Evolutionary conservation across 2,797 vertebrate genomes (phyloP), one percentile per base, ranked within the genome.

Genomic region (Sternotherus odoratus): DNA sequence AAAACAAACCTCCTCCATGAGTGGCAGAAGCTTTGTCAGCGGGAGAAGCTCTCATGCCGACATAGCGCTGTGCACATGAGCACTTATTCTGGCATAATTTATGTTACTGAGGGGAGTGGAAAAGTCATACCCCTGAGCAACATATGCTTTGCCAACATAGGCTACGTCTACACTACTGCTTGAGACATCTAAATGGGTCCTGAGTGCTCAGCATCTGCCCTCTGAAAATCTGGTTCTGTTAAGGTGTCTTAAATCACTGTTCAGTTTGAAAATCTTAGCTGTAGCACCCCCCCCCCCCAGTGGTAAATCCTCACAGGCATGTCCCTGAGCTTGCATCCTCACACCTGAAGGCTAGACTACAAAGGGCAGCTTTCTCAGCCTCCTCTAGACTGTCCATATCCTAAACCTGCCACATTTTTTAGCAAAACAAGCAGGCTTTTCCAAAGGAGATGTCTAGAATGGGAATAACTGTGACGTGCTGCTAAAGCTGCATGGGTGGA

Each of bases 141-240:
- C 28, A 30, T 33, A 60, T 30, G 56, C 12, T 60, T 60, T 56
- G 12, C 54, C 26, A 3, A 56, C 26, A 13, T 56, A 28, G 26
- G 26, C 54, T 56, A 56, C 28, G 54, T 56, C 54, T 56, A 56
- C 26, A 28, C 26, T 13, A 56, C 24, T 26, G 54, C 26, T 8
- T n/a, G n/a, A 19, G 33, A 79, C 0, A 1, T 30, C 50, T 43
- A 4, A 13, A 77, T 13, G 9, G 5, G 23, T 8, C 28, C 0
- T 0, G 33, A 4, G 0, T 6, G 26, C 72, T 8, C 33, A n/a
- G 56, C 54, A 17, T 1, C 5, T n/a, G 74, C 3, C 54, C 13
- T 51, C 49, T 75, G 23, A 17, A 21, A 80, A 24, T 5, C 51
- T 82, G 75, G 8, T 19, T 90, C 12, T 5, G 46, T 81, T 49